Conservation (phyloP, 2,888 invertebrate species). For the Yponomeuta malinellus region DNA sequence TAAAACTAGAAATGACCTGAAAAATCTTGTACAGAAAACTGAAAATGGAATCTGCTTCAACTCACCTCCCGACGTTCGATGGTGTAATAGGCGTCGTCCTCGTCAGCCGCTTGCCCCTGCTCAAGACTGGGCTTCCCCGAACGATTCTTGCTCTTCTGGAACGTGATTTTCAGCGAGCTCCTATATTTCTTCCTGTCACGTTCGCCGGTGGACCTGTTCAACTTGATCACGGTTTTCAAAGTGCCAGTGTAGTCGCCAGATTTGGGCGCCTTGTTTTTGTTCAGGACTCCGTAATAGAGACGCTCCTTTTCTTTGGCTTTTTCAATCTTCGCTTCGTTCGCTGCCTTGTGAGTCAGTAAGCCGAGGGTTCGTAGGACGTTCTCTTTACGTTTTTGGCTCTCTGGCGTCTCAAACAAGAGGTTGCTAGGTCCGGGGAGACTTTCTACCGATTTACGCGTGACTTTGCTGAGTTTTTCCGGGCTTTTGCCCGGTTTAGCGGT, state of each 20-base stretch:
- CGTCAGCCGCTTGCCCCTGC: conserved; percentile 45
- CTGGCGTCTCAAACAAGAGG: conserved; percentile 71
- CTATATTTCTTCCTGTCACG: conserved; percentile 78
- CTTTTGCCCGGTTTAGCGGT: conserved; percentile 30
- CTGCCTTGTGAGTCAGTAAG: conserved; percentile 83
- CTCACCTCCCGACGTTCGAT: conserved; percentile 78
- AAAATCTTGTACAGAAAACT: not conserved
- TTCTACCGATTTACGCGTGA: conserved; percentile 47
- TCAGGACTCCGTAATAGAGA: conserved; percentile 34
- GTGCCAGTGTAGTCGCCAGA: conserved; percentile 83
- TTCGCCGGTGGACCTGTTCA: conserved; percentile 74
- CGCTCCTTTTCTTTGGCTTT: conserved; percentile 70
- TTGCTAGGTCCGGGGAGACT: conserved; percentile 56
- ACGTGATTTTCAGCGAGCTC: conserved; percentile 85
- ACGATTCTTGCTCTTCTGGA: conserved; percentile 81
- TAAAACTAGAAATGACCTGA: no score
- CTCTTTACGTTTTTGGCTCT: conserved; percentile 81
- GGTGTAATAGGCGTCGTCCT: conserved; percentile 78
- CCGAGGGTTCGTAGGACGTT: conserved; percentile 84
- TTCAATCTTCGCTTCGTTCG: conserved; percentile 80
- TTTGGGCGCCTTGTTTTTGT: conserved; percentile 40
- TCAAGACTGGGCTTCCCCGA: conserved; percentile 72
- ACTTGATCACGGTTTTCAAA: conserved; percentile 88
- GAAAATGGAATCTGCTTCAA: conserved; percentile 16
- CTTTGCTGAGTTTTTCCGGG: conserved; percentile 36